Conservation (phyloP, 2,888 invertebrate genomes). For the Aethes cnicana region DNA sequence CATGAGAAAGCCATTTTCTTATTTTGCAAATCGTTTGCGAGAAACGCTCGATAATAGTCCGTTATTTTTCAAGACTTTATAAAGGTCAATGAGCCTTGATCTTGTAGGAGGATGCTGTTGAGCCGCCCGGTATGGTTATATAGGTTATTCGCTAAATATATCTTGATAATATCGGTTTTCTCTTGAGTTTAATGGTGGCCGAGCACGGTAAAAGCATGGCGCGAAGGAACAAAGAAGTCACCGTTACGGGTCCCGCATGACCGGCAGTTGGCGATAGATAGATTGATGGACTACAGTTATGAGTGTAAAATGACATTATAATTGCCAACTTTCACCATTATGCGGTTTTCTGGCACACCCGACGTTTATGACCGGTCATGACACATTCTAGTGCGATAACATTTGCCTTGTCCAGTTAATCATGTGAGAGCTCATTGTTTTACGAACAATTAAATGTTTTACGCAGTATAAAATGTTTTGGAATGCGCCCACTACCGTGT, state of each 20-base stretch:
- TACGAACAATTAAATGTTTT: background rate
- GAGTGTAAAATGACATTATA: conserved; percentile 46
- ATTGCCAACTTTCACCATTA: conserved; percentile 41
- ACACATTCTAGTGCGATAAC: conserved; percentile 11
- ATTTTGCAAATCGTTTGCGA: conserved; percentile 15
- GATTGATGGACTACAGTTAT: conserved; percentile 48
- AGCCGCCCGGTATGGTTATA: conserved; percentile 49
- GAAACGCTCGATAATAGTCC: conserved; percentile 45
- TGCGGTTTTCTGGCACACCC: conserved; percentile 13
- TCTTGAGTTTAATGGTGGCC: background rate
- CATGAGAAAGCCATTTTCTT: conserved; percentile 26
- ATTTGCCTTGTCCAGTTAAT: conserved; percentile 2
- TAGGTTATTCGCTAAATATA: conserved; percentile 45
- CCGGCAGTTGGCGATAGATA: conserved; percentile 24
- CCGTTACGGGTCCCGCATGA: conserved; percentile 30
- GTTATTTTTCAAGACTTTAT: conserved; percentile 77
- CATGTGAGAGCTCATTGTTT: background rate
- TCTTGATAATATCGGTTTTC: conserved; percentile 38
- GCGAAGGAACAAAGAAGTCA: conserved; percentile 29
- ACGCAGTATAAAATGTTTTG: background rate
- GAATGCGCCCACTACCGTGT: background rate
- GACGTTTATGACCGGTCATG: background rate
- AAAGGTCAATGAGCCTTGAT: conserved; percentile 71
- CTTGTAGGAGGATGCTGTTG: conserved; percentile 48
- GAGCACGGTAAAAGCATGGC: conserved; percentile 21